Evolutionary conservation across 2,113 vertebrate genomes (phyloP), one percentile per base, ranked within the genome.

Genomic region (Haplochromis vanheusdeni): DNA sequence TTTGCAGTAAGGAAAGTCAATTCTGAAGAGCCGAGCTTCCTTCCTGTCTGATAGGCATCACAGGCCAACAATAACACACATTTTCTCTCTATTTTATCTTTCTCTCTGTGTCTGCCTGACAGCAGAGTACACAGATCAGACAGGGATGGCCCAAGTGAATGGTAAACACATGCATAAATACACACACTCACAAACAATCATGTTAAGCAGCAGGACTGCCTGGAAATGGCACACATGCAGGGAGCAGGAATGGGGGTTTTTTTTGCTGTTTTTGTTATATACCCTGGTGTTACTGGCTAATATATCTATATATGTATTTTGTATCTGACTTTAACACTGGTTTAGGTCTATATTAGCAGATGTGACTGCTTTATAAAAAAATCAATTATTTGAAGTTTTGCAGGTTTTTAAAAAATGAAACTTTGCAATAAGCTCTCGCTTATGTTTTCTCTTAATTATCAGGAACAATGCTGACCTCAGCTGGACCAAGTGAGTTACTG

Each of bases 381-480:
- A 26, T 31, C 3, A 33, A 51, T n/a, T 12, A 28, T 33, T 11
- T 84, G 49, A 49, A 45, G n/a, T 54, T 75, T n/a, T 85, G 45
- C n/a, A 58, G 37, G 7, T 21, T 87, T 77, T 80, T 87, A 14
- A 10, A 49, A 82, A 70, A 49, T 80, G 14, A 83, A 92, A 83
- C 45, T 55, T 82, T 87, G 85, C 77, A 85, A 35, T 52, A 12
- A 82, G 68, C 35, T 21, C 31, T 33, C 7, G 40, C 26, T 60
- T 79, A 28, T 84, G 17, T 86, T 56, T 26, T 45, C 23, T 37
- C 62, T 80, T 92, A 88, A 91, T 91, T 90, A 86, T 92, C 87
- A 95, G 93, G 87, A 93, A 93, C 95, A 94, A 95, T 92, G 93
- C 94, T 95, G 95, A 95, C 95, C 94, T 95, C 95, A 92, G 87